Evolutionary conservation across 2,113 vertebrate genomes (phyloP).

Genomic region (Tyrannus savana): DNA sequence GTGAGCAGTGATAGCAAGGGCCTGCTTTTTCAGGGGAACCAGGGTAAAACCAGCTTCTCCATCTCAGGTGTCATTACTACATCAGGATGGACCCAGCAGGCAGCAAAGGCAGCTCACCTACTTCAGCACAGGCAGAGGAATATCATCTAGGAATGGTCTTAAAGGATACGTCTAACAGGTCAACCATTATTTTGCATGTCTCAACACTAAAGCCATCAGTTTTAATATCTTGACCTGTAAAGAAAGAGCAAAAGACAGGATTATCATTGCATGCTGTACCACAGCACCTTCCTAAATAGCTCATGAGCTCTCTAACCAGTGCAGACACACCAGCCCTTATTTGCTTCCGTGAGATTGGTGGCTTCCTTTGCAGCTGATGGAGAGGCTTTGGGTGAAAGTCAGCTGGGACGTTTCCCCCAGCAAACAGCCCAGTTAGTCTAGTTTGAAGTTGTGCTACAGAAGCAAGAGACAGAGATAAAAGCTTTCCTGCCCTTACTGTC

Average conservation of each 20-base stretch:
- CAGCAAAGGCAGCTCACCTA: not conserved
- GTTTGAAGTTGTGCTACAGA: not conserved
- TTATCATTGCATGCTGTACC: not conserved
- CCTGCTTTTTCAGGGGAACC: not conserved
- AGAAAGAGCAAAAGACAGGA: not conserved
- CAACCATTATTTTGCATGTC: slow-evolving; percentile 88
- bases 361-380: not conserved
- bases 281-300: not conserved
- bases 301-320: not conserved
- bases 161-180: slow-evolving; percentile 92
- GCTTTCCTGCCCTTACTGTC: not conserved
- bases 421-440: not conserved
- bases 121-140: not conserved
- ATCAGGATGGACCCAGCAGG: not conserved
- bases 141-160: not conserved
- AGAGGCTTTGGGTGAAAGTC: not conserved
- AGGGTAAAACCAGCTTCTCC: not conserved
- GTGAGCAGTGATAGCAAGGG: not conserved
- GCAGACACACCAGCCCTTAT: not conserved
- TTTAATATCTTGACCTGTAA: slow-evolving; percentile 87
- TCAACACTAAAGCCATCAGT: slow-evolving; percentile 90
- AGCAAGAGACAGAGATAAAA: not conserved
- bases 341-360: not conserved
- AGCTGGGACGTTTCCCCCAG: not conserved
- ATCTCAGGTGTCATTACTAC: not conserved